Conservation (phyloP, 2,113 vertebrate genomes). For the Orycteropus afer region DNA sequence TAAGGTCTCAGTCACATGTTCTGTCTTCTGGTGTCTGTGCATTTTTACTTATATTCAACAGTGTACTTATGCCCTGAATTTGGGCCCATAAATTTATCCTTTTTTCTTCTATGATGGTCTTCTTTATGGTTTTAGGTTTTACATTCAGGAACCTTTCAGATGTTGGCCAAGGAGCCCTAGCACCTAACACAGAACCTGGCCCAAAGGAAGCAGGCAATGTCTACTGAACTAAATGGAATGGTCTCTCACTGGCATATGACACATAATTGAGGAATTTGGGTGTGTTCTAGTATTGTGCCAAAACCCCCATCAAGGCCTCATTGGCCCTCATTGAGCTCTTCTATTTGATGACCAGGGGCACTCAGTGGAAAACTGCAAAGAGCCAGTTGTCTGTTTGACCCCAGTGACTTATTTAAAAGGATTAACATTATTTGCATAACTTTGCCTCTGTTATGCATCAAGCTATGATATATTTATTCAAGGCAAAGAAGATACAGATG, state of each 20-base stretch:
- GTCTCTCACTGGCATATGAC: neutral
- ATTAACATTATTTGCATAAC: conserved; percentile 40
- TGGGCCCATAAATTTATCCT: no score
- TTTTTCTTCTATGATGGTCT: no score
- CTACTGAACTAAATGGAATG: neutral
- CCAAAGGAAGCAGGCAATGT: neutral
- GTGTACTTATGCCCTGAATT: no score
- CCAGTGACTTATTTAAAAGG: conserved; percentile 30
- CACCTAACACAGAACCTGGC: neutral
- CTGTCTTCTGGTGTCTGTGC: no score
- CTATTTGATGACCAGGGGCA: neutral
- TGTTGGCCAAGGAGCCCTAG: neutral
- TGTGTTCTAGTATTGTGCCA: neutral
- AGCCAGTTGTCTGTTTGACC: conserved; percentile 18
- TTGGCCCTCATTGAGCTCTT: neutral
- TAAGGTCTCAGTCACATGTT: no score
- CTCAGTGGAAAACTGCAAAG: conserved; percentile 35
- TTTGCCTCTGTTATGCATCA: conserved; percentile 45
- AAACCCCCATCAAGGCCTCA: neutral
- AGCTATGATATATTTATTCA: conserved; percentile 38
- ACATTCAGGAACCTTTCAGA: neutral
- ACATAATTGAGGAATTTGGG: neutral
- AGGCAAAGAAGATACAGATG: neutral
- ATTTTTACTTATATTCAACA: no score
- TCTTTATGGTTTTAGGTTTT: no score